These are phyloP conservation scores for Passer domesticus DNA, from an alignment of 2,113 vertebrate genomes.

Conservation along the genomic window DNA sequence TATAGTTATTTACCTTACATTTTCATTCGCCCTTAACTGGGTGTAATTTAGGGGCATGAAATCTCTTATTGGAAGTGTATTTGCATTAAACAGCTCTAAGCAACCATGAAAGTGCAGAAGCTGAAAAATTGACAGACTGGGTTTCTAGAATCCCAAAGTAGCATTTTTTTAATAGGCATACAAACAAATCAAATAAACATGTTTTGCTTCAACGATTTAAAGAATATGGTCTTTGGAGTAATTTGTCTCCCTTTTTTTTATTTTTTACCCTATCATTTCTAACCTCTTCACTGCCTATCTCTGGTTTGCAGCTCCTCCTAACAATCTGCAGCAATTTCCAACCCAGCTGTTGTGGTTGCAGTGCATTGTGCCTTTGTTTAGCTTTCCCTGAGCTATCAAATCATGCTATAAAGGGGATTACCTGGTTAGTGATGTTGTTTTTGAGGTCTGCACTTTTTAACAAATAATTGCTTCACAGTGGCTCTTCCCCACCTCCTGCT, in stretches of 20 bases:
- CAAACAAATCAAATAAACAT: slow-evolving; percentile 88
- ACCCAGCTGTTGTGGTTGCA: slow-evolving; percentile 68
- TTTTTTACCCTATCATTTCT: slow-evolving; percentile 70
- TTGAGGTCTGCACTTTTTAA: slow-evolving; percentile 57
- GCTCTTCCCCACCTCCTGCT: neutral
- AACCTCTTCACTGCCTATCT: slow-evolving; percentile 78
- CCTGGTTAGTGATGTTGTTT: slow-evolving; percentile 56
- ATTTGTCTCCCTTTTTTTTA: slow-evolving; percentile 63
- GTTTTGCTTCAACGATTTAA: slow-evolving; percentile 83
- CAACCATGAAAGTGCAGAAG: slow-evolving; percentile 83
- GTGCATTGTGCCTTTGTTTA: slow-evolving; percentile 63
- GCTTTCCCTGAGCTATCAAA: slow-evolving; percentile 62
- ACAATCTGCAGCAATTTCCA: slow-evolving; percentile 75
- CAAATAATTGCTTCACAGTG: slow-evolving; percentile 8
- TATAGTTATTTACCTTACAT: slow-evolving; percentile 89
- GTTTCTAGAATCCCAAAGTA: slow-evolving; percentile 84
- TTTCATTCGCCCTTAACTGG: slow-evolving; percentile 86
- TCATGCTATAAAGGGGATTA: slow-evolving; percentile 71
- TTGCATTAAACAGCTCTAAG: slow-evolving; percentile 86
- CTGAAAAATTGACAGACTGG: slow-evolving; percentile 85
- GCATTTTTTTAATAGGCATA: slow-evolving; percentile 83
- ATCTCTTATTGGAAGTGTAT: slow-evolving; percentile 86
- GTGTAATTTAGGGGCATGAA: slow-evolving; percentile 87
- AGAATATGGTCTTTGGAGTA: slow-evolving; percentile 82
- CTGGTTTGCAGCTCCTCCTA: slow-evolving; percentile 72